Conservation (phyloP, 2,113 vertebrate species). For the Alosa alosa region DNA sequence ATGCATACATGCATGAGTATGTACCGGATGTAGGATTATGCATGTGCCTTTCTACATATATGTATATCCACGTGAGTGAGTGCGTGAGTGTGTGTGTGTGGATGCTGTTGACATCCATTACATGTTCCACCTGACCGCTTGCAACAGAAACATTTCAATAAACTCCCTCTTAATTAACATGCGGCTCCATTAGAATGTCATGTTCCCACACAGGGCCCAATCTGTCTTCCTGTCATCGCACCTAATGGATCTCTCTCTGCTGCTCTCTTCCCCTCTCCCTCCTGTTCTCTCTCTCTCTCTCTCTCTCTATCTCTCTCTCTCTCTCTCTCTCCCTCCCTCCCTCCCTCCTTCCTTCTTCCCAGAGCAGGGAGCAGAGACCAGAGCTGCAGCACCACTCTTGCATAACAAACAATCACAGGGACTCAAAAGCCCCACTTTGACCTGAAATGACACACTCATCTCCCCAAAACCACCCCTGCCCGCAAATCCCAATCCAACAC, state of each 20-base stretch:
- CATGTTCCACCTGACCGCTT: slow-evolving; percentile 55
- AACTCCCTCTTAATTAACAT: slow-evolving; percentile 71
- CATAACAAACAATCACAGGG: neutral
- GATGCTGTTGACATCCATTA: slow-evolving; percentile 55
- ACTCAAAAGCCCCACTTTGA: neutral
- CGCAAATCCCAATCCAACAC: neutral
- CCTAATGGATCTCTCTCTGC: slow-evolving; percentile 64
- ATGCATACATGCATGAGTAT: neutral
- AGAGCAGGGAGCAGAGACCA: neutral
- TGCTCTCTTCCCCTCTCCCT: slow-evolving; percentile 53
- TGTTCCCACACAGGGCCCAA: slow-evolving; percentile 68
- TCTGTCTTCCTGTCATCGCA: slow-evolving; percentile 71
- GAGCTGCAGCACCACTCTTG: neutral
- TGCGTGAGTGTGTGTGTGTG: neutral
- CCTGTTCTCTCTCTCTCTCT: neutral
- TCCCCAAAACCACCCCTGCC: neutral
- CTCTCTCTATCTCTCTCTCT: too few relatives aligned
- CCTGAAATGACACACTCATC: neutral
- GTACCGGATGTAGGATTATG: neutral
- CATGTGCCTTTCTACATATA: neutral
- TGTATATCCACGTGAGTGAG: neutral
- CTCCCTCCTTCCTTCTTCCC: neutral
- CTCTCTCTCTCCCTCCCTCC: neutral
- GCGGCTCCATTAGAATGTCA: slow-evolving; percentile 70
- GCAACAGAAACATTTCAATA: slow-evolving; percentile 68